Evolutionary conservation across 2,113 vertebrate genomes (phyloP), one percentile per base, ranked within the genome.

Genomic region (Strix uralensis): DNA sequence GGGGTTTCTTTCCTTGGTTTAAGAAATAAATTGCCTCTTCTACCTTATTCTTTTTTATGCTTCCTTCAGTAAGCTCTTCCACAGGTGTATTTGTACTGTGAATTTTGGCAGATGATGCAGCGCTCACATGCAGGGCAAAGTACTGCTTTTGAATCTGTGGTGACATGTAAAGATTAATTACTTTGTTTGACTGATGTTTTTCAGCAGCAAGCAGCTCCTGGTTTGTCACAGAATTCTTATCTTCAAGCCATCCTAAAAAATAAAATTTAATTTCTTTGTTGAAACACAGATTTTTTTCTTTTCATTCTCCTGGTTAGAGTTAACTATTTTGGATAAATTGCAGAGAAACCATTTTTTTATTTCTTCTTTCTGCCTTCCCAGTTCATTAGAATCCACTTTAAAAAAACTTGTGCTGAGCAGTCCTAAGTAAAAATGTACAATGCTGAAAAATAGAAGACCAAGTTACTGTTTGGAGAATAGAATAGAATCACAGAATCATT

Each of bases 231-330:
- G 58, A 90, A 77, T 49, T 66, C 18, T 47, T 86, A 26, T 97
- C 94, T 61, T 98, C 97, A 93, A 96, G 70, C 61, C 66, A 92
- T 36, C 91, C 98, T 98, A 82, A 90, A 97, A 97, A 96, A 75
- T 27, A 81, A 80, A 84, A 58, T 88, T 46, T 36, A 38, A 58
- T 85, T 87, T 69, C 17, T 84, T 38, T 3, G 3, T 10, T 80
- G 61, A 1, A 18, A 72, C 5, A 38, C 3, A 49, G 6, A 14
- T 42, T 6, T 29, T 29, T 49, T 66, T 8, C 6, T n/a, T 55
- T 75, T 23, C 25, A 66, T 49, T 46, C 12, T 66, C 32, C 15
- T 47, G 26, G 5, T 6, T 61, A 11, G 21, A 66, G 23, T 55
- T 58, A 77, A 73, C 13, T 47, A n/a, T 11, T 81, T 82, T 9